These are phyloP conservation scores for Trichechus manatus DNA, from an alignment of 2,113 vertebrate genomes.

Conservation along the genomic window DNA sequence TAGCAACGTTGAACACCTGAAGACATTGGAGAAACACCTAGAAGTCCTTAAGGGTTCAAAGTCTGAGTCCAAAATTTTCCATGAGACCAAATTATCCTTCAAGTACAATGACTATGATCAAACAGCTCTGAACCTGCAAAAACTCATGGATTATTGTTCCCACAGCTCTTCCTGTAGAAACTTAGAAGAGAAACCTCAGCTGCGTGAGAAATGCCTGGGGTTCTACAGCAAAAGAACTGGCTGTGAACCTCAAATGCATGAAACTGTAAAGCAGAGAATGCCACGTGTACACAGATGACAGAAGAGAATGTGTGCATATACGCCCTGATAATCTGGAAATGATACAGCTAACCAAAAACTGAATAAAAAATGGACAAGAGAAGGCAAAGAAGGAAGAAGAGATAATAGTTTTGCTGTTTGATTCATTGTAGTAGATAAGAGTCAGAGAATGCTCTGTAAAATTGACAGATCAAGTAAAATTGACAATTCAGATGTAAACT, in stretches of 20 bases:
- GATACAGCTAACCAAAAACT: not conserved
- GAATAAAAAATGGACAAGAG: not conserved
- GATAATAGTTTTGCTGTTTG: not conserved
- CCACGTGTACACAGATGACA: not conserved
- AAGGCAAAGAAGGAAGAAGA: not conserved
- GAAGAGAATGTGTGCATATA: not conserved
- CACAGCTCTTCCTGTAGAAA: not conserved
- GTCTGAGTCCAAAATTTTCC: slow-evolving; percentile 43
- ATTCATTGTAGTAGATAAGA: not conserved
- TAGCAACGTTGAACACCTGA: not conserved
- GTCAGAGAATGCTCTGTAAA: not conserved
- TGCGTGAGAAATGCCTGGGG: not conserved
- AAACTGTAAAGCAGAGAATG: not conserved
- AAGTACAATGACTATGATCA: not conserved
- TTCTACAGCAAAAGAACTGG: not conserved
- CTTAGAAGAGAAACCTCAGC: not conserved
- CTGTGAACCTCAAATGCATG: not conserved
- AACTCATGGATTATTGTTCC: not conserved
- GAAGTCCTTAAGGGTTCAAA: not conserved
- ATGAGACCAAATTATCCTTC: slow-evolving; percentile 50
- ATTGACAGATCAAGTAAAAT: not conserved
- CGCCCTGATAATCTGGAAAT: not conserved
- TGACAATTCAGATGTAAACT: not conserved
- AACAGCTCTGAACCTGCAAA: not conserved
- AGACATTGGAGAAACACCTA: slow-evolving; percentile 32